Evolutionary conservation across 2,888 invertebrate genomes (phyloP), one percentile per base, ranked within the genome.

Genomic region (Siphlonurus alternatus): DNA sequence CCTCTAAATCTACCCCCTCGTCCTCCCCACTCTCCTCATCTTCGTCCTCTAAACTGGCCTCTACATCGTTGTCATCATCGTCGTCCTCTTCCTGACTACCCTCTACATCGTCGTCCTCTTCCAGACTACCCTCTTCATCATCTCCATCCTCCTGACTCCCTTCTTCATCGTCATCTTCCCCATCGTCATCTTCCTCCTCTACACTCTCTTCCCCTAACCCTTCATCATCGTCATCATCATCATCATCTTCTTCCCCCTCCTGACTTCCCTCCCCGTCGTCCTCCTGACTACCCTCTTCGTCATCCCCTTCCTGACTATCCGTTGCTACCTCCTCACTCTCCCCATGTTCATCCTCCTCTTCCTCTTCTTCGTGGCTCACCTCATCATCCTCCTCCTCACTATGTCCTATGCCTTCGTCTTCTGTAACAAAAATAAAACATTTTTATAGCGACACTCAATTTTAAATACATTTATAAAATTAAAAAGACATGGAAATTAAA

Each of bases 1-100:
- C 66, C 3, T 66, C 64, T 10, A 65, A 60, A 10, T 66, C 66
- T 15, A 66, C 67, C 10, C 61, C 59, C 2, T 59, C 25, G 20
- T 59, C 22, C 5, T 53, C 53, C 2, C 23, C 54, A 5, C 22
- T 19, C 53, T 53, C 63, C 53, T 63, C 63, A 15, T 10, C 25
- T 19, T 63, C 63, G 56, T 56, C 60, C 19, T 63, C 25, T 61
- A 24, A 15, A 61, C 20, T 24, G 7, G 56, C 59, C 15, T 63
- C 63, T 15, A 53, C 63, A n/a, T 64, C 63, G n/a, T 24, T 61
- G 2, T 60, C 63, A 59, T 64, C 25, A 64, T 65, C 61, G 19
- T 53, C 25, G 2, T 60, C 24, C 19, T 60, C 61, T 23, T 65
- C 63, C 15, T 66, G 61, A 5, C 59, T 61, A 3, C 56, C 63